Percentiles rank a stretch among this genome's conserved stretches.
Conservation (phyloP, 2,113 vertebrate genomes). For the Centrocercus urophasianus region DNA sequence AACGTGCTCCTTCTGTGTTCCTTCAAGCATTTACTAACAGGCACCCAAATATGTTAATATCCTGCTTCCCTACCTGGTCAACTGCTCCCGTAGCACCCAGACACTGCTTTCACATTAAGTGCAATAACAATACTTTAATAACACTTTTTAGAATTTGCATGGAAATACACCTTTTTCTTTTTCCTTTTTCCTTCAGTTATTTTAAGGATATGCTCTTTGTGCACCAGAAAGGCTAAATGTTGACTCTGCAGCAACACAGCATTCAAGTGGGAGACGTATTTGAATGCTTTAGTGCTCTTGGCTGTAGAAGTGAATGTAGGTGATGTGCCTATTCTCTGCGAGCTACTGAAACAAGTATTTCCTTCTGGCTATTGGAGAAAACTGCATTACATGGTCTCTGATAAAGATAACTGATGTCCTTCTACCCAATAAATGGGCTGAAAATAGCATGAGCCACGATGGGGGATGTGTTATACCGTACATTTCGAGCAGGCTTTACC, state of each 20-base stretch:
- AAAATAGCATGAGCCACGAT: conserved; percentile 4
- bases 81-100: background rate
- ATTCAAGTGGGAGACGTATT: background rate
- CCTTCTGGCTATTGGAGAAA: conserved; percentile 25
- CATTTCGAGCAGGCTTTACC: conserved; percentile 11
- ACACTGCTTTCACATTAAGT: background rate
- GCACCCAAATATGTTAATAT: background rate
- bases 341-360: conserved; percentile 2
- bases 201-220: background rate
- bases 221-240: background rate
- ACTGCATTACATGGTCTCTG: conserved; percentile 8
- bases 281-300: background rate
- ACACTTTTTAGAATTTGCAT: background rate
- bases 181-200: background rate
- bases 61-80: background rate
- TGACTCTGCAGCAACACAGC: background rate
- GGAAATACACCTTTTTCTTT: background rate
- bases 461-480: background rate
- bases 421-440: conserved; percentile 5
- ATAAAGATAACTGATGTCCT: background rate
- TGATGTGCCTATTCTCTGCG: background rate
- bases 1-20: background rate
- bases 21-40: background rate
- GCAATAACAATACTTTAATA: too few relatives aligned
- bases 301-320: background rate